Percentiles rank a stretch among this genome's conserved stretches.
Evolutionary conservation across 92 coral and sea anemone genomes (phyloP).

Genomic region (Zoanthus solanderi): DNA sequence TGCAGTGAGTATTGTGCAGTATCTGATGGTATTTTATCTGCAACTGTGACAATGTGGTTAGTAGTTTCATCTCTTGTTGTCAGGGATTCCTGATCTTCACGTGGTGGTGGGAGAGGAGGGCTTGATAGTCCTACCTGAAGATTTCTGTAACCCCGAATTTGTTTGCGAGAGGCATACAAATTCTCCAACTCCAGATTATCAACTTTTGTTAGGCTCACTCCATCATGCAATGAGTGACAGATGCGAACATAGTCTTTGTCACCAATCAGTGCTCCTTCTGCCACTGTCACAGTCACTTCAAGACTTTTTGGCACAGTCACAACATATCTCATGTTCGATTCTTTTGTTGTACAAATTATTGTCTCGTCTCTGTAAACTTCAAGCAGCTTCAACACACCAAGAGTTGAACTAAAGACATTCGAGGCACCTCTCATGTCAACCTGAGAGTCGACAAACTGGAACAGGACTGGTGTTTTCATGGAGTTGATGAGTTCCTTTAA

Average conservation of each 20-base stretch:
- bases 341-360: slow-evolving; percentile 87
- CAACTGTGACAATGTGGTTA: not conserved
- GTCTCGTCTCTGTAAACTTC: slow-evolving; percentile 73
- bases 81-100: slow-evolving; percentile 13
- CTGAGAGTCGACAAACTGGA: slow-evolving; percentile 80
- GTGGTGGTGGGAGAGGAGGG: slow-evolving; percentile 66
- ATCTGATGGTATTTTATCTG: not conserved
- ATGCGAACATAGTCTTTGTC: slow-evolving; percentile 88
- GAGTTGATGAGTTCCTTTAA: slow-evolving; percentile 71
- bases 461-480: slow-evolving; percentile 71
- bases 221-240: slow-evolving; percentile 85
- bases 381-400: slow-evolving; percentile 77
- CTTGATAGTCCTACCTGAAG: slow-evolving; percentile 38
- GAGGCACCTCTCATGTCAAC: slow-evolving; percentile 62
- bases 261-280: slow-evolving; percentile 85
- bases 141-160: slow-evolving; percentile 81
- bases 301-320: slow-evolving; percentile 87
- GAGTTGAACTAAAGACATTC: slow-evolving; percentile 74
- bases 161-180: slow-evolving; percentile 85
- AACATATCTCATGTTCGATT: slow-evolving; percentile 66
- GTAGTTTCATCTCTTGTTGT: not conserved
- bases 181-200: slow-evolving; percentile 85
- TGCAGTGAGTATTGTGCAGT: not conserved
- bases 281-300: slow-evolving; percentile 83
- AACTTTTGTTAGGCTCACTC: slow-evolving; percentile 77